Base-by-base conservation (phyloP, 23 tunicate species). In the Phallusia fumigata region DNA sequence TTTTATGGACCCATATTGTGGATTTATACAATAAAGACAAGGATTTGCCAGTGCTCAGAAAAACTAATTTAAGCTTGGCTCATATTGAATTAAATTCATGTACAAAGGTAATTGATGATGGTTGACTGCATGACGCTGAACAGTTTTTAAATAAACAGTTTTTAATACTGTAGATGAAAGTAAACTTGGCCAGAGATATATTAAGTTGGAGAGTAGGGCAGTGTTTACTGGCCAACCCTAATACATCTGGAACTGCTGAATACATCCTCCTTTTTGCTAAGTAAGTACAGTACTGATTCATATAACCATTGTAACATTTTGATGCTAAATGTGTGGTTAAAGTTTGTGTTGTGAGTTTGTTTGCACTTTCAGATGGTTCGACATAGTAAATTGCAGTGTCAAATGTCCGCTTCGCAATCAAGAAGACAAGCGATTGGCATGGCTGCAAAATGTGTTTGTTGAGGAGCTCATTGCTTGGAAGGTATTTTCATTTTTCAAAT, bases 1-100 rank as follows among this genome's bases (percentile, higher is more conserved):
- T 78, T 34, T 30, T 78, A 26, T 78, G 81, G 81, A 78, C 81
- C 8, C 81, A 78, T 36, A 36, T 78, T 30, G 6, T 18, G 13
- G 13, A 35, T 3, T 12, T 78, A 12, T 78, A 78, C 15, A 24
- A 78, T 10, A 5, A 19, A 18, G 52, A 36, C 53, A 19, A 18
- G 30, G 30, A 35, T 2, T 50, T 18, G 10, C 74, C 52, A 18
- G 12, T 78, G 15, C 16, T 21, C 15, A 6, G 12, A 31, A 11
- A 58, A 58, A 58, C 69, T 6, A 22, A 16, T 2, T 24, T 58
- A 24, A 58, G 15, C 5, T 1, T 6, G 8, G 28, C 26, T 6
- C 69, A 58, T 24, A 13, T 58, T 22, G 5, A 58, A 58, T 16
- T 58, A 58, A 58, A 24, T 13, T 13, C 69, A 58, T 58, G 13